Evolutionary conservation across 1,140 invertebrate species (phyloP), one percentile per base, ranked within the genome.

Genomic region (Samia ricini): DNA sequence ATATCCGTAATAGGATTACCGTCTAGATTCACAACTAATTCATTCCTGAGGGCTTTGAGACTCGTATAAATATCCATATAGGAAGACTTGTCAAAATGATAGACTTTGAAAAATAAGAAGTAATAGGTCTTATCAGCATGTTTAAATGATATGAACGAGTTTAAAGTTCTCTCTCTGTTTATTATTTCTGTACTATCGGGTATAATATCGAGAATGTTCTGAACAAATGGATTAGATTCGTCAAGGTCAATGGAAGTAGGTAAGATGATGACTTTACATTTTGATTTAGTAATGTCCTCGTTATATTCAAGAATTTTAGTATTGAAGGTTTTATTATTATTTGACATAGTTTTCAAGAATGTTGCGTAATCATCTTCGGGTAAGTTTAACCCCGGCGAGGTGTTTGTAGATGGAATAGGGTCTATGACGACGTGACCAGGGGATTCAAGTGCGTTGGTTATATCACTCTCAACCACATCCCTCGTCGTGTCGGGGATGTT

Each of bases 241-340:
- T 68, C 62, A 0, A 62, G 22, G 23, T 68, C 66, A 22, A 68
- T 68, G 10, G 62, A 64, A 15, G 59, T 64, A 52, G 66, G 66
- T 64, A 68, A 1, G 24, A 64, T 36, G 0, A 61, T 59, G 6
- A 54, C 23, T 61, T 59, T 69, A n/a, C 8, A 20, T 54, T 54
- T 63, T 19, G 55, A 52, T 60, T 69, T 65, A 5, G 24, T 21
- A 36, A 69, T 56, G 10, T 60, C 19, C 54, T 65, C 63, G 48
- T 62, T 69, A 36, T 63, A 56, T 60, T 69, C 67, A 52, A 20
- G 5, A 10, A 68, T 68, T 52, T 60, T 61, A 23, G 66, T 68
- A 26, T 69, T 52, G 52, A 64, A 65, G 5, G n/a, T 33, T 42
- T 23, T 59, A 23, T 51, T 20, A 18, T 64, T 62, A 49, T 59